These are phyloP conservation scores for Lochmaea crataegi DNA, from an alignment of 2,888 invertebrate species.

Conservation along the genomic window DNA sequence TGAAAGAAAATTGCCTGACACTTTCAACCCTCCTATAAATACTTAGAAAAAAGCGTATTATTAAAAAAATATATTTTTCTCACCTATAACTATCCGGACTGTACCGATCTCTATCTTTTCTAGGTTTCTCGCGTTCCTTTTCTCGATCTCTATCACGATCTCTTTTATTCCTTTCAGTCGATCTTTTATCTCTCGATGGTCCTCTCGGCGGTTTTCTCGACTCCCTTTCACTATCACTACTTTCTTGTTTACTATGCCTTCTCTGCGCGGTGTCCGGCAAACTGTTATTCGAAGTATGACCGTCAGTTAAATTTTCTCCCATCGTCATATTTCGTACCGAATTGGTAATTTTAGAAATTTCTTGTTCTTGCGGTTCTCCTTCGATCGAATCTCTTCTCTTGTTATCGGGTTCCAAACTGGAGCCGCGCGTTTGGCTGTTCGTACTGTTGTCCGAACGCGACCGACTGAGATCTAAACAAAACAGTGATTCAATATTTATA, in stretches of 20 bases:
- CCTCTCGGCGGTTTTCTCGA: slow-evolving; percentile 45
- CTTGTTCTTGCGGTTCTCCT: slow-evolving; percentile 53
- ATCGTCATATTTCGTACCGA: slow-evolving; percentile 61
- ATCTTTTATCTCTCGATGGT: slow-evolving; percentile 45
- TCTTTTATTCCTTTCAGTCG: slow-evolving; percentile 42
- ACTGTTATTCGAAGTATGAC: slow-evolving; percentile 49
- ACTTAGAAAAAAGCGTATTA: not conserved
- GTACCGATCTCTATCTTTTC: slow-evolving; percentile 45
- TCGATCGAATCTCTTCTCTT: slow-evolving; percentile 57
- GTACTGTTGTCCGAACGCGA: slow-evolving; percentile 26
- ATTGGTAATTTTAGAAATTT: slow-evolving; percentile 54
- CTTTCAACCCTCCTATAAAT: not conserved
- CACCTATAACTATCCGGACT: slow-evolving; percentile 48
- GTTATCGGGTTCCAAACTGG: slow-evolving; percentile 28
- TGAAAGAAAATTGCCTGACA: not conserved
- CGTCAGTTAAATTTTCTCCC: slow-evolving; percentile 58
- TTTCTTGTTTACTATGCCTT: slow-evolving; percentile 57
- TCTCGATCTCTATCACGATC: slow-evolving; percentile 47
- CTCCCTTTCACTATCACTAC: slow-evolving; percentile 60
- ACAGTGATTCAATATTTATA: not conserved
- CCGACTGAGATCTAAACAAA: slow-evolving; percentile 12
- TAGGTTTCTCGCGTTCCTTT: slow-evolving; percentile 45
- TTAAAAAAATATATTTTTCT: slow-evolving; percentile 42
- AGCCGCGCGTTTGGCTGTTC: slow-evolving; percentile 7
- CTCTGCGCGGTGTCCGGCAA: slow-evolving; percentile 46